Percentiles rank a stretch among this genome's conserved stretches.
Conservation (phyloP, 2,113 vertebrate species). For the Xyrauchen texanus region DNA sequence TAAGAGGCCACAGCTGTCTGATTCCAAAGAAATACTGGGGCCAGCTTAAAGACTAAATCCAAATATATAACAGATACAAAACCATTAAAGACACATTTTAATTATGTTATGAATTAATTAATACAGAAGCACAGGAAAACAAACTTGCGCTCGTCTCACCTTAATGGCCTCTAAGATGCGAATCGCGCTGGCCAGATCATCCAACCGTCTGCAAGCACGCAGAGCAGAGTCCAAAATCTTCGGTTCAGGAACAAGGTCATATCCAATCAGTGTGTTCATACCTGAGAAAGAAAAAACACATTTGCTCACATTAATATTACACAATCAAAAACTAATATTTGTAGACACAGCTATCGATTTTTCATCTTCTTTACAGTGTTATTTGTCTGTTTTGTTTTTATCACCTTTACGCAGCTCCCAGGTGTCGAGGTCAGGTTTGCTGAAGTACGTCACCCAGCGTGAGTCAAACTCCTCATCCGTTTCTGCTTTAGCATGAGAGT, state of each 20-base stretch:
- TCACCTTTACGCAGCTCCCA: slow-evolving; percentile 97
- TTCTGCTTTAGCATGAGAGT: slow-evolving; percentile 89
- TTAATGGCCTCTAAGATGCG: slow-evolving; percentile 95
- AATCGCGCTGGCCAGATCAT: slow-evolving; percentile 94
- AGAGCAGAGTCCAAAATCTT: slow-evolving; percentile 95
- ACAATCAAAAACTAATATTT: too few relatives aligned
- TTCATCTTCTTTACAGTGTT: too few relatives aligned
- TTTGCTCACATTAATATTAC: too few relatives aligned
- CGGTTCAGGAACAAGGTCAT: slow-evolving; percentile 94
- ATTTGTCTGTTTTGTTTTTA: too few relatives aligned
- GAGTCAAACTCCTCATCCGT: slow-evolving; percentile 97
- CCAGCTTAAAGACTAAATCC: too few relatives aligned
- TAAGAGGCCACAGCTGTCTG: neutral
- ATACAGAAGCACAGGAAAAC: neutral
- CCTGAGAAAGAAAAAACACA: slow-evolving; percentile 68
- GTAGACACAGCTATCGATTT: too few relatives aligned
- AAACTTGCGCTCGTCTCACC: slow-evolving; percentile 70
- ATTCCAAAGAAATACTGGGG: neutral
- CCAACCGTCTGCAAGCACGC: slow-evolving; percentile 88
- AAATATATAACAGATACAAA: too few relatives aligned
- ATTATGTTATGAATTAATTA: too few relatives aligned
- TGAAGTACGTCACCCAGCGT: slow-evolving; percentile 97
- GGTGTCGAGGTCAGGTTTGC: slow-evolving; percentile 92
- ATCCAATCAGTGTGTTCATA: slow-evolving; percentile 91
- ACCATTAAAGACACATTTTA: too few relatives aligned